Percentiles rank a stretch among this genome's conserved stretches.
Evolutionary conservation across 2,113 vertebrate genomes (phyloP).

Genomic region (Antechinus flavipes): DNA sequence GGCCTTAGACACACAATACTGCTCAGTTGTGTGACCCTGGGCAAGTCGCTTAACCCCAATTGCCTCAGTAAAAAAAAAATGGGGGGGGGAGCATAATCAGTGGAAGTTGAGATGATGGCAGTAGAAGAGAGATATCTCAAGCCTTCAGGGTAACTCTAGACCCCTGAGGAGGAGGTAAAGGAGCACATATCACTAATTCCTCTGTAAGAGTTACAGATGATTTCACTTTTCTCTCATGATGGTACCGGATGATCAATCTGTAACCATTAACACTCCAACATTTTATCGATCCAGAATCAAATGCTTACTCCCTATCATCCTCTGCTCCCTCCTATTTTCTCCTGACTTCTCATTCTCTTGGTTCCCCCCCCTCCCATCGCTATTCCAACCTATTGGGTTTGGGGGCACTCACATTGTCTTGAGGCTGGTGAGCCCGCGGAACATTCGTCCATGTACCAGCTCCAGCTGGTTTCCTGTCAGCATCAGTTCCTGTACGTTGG

Average conservation of each 20-base stretch:
- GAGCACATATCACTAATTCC: neutral
- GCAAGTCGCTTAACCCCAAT: too few species aligned
- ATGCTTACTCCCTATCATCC: neutral
- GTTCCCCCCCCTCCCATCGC: neutral
- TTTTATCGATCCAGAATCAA: neutral
- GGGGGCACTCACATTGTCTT: slow-evolving; percentile 93
- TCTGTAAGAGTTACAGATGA: neutral
- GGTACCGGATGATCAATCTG: neutral
- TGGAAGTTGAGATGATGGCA: neutral
- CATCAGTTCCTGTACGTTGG: slow-evolving; percentile 92
- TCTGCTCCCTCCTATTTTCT: neutral
- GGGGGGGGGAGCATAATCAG: neutral
- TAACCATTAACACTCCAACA: neutral
- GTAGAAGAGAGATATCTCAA: neutral
- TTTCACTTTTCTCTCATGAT: neutral
- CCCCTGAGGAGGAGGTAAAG: too few species aligned
- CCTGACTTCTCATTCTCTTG: neutral
- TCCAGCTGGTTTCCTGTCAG: slow-evolving; percentile 96
- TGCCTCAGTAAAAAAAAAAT: too few species aligned
- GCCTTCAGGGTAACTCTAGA: neutral
- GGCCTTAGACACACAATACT: too few species aligned
- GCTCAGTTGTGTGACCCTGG: too few species aligned
- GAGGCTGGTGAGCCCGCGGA: slow-evolving; percentile 91
- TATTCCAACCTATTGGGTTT: neutral
- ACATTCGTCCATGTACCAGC: slow-evolving; percentile 91